Evolutionary conservation across 1,140 invertebrate species (phyloP).

Genomic region (Euura saliciscinereae): DNA sequence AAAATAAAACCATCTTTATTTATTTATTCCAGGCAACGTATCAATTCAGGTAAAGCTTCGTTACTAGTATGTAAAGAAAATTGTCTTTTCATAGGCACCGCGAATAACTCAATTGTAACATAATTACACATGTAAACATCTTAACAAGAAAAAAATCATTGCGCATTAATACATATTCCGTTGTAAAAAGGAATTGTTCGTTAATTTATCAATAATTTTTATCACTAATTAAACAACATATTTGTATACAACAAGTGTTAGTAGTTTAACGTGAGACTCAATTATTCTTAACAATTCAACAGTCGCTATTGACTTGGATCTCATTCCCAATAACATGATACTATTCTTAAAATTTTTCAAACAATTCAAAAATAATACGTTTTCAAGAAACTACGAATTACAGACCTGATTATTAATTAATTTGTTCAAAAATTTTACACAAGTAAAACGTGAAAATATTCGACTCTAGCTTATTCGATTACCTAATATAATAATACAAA

Average conservation of each 20-base stretch:
- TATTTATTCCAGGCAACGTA: neutral
- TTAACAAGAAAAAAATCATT: neutral
- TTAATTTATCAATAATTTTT: slow-evolving; percentile 1
- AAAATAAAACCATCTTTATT: slow-evolving; percentile 8
- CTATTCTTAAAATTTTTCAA: no score
- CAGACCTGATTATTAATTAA: no score
- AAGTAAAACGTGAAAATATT: no score
- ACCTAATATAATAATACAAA: no score
- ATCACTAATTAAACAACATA: neutral
- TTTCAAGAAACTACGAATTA: no score
- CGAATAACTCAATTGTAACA: neutral
- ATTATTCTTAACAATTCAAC: neutral
- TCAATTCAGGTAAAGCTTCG: neutral
- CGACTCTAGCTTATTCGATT: no score
- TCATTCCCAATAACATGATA: no score
- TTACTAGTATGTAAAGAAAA: neutral
- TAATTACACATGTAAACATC: neutral
- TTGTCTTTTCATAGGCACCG: neutral
- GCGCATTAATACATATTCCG: neutral
- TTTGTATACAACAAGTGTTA: neutral
- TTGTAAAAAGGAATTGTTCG: neutral
- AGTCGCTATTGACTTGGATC: no score
- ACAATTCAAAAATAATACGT: no score
- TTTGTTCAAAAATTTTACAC: no score
- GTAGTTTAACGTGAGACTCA: neutral